These are phyloP conservation scores for Limonius californicus DNA, from an alignment of 1,140 invertebrate genomes.

Conservation along the genomic window DNA sequence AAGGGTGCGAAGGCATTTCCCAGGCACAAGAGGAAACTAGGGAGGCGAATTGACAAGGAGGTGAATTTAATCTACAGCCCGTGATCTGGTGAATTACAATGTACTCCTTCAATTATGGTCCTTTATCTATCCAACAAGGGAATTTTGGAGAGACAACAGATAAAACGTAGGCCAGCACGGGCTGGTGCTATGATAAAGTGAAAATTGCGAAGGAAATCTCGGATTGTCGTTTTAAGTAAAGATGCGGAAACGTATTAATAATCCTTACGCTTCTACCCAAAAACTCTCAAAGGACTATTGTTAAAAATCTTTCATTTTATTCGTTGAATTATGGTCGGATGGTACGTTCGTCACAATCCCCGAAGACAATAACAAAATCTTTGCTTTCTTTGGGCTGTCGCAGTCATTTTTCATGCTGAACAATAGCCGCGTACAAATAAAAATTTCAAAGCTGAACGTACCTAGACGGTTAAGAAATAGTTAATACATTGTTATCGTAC, in stretches of 20 bases:
- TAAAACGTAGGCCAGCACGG: neutral
- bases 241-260: constrained; percentile 1
- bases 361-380: constrained; percentile 18
- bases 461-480: constrained; percentile 1
- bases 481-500: neutral
- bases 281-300: constrained; percentile 15
- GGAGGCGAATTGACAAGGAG: no score
- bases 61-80: constrained; percentile 16
- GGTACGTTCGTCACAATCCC: constrained; percentile 17
- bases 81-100: neutral
- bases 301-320: constrained; percentile 21
- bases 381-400: constrained; percentile 13
- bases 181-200: neutral
- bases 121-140: neutral
- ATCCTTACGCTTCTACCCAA: constrained; percentile 10
- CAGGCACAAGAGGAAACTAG: no score
- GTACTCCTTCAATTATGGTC: neutral
- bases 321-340: constrained; percentile 19
- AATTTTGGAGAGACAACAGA: neutral
- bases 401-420: constrained; percentile 12
- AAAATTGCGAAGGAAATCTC: constrained; percentile 1
- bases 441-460: constrained; percentile 6
- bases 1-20: no score
- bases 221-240: constrained; percentile 1
- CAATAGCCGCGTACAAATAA: constrained; percentile 5